A percentile compares a stretch with the other conserved stretches of the same genome.
Conservation (phyloP, 2,113 vertebrate genomes). For the Brachyhypopomus gauderio region DNA sequence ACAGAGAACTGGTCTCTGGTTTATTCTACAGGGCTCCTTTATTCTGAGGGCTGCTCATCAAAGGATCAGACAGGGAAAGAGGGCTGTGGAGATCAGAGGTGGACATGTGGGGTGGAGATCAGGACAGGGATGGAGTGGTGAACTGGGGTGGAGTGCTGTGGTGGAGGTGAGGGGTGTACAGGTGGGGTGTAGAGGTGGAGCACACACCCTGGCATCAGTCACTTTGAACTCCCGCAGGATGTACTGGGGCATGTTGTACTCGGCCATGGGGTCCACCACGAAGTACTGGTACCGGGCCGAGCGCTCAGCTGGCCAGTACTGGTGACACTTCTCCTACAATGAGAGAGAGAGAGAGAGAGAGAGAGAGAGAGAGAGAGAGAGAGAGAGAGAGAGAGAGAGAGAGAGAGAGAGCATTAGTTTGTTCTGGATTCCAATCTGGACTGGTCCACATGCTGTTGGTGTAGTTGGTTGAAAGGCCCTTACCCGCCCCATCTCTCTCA, state of each 20-base stretch:
- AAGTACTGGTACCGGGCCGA: slow-evolving; percentile 98
- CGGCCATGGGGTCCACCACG: slow-evolving; percentile 96
- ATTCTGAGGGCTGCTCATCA: too few species aligned
- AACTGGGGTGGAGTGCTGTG: too few species aligned
- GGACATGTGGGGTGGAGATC: too few species aligned
- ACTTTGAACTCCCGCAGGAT: slow-evolving; percentile 98
- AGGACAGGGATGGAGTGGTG: neutral
- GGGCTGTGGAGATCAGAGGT: too few species aligned
- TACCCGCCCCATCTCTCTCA: slow-evolving; percentile 96
- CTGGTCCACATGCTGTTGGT: neutral
- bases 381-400: neutral
- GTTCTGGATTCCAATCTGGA: neutral
- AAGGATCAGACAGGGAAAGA: neutral
- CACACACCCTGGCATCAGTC: slow-evolving; percentile 85
- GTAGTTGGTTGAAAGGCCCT: slow-evolving; percentile 28
- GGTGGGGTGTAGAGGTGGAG: neutral
- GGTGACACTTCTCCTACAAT: slow-evolving; percentile 93
- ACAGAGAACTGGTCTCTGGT: neutral
- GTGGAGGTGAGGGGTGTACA: neutral
- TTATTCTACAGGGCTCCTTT: neutral
- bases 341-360: neutral
- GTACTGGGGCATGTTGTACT: slow-evolving; percentile 99
- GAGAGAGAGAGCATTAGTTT: neutral
- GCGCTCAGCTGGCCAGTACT: slow-evolving; percentile 96
- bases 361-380: neutral